Evolutionary conservation across 2,113 vertebrate genomes (phyloP), one percentile per base, ranked within the genome.

Genomic region (Sinocyclocheilus anophthalmus): DNA sequence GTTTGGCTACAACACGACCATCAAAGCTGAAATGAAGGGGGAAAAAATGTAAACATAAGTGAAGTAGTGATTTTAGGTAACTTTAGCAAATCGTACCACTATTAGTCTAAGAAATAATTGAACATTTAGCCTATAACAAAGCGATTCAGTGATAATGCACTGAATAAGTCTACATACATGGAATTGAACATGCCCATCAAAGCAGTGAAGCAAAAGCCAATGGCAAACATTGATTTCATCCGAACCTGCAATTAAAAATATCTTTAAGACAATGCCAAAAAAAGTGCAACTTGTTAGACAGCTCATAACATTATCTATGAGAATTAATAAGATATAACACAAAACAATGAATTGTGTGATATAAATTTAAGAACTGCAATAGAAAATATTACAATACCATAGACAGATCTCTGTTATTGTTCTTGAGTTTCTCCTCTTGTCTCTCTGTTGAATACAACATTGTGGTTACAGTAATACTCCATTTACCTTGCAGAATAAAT

Each of bases 161-260:
- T 61, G 5, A 73, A 59, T 24, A 0, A 6, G 53, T 76, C 77
- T 85, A 96, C 97, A 96, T 93, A 99, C 98, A 99, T 99, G 55
- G 98, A 99, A 91, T 99, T 99, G 92, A 99, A 99, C 98, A 99
- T 99, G 91, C 98, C 98, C 98, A 99, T 99, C 91, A 99, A 92
- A 80, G 98, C 98, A 61, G 98, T 99, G 82, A 99, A 99, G 89
- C 98, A 99, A 93, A 99, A 99, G 79, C 98, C 98, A 24, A 99
- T 99, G 13, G 98, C 98, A 90, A 99, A 99, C 98, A 99, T 99
- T 42, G 98, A 99, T 93, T 99, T 99, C 98, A 99, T 99, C 53
- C 98, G 96, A 61, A 99, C 98, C 98, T 99, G 85, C 42, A 92
- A 91, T 67, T 10, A 61, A 87, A 37, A 86, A 76, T 37, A 2